Conservation (phyloP, 2,797 vertebrate species). For the Nyctibius grandis region DNA sequence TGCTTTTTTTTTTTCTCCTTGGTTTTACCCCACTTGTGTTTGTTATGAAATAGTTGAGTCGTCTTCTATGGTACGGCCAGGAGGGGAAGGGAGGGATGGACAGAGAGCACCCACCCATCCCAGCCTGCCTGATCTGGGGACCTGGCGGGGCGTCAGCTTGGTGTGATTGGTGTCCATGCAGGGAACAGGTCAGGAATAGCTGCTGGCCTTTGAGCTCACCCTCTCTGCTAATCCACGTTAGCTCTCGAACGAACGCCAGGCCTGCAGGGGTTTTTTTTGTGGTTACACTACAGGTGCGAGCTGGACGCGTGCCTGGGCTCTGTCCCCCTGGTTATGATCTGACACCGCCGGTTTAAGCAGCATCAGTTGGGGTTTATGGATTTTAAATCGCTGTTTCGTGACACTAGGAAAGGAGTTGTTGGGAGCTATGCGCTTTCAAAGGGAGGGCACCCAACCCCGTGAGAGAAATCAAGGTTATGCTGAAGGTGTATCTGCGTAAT, state of each 20-base stretch:
- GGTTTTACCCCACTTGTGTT: constrained; percentile 2
- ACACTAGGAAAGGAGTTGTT: background rate
- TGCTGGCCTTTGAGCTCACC: background rate
- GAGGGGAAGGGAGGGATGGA: background rate
- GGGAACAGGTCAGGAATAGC: background rate
- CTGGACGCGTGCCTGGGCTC: fast-evolving
- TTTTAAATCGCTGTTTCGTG: background rate
- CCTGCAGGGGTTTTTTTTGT: background rate
- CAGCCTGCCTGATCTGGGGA: background rate
- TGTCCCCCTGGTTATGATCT: background rate
- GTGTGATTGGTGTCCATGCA: background rate
- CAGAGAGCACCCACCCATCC: background rate
- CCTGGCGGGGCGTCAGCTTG: background rate
- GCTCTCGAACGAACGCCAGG: fast-evolving
- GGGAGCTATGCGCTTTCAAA: fast-evolving
- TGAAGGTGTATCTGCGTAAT: background rate
- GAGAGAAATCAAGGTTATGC: background rate
- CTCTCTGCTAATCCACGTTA: background rate
- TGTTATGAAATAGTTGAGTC: constrained; percentile 15
- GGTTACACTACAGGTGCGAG: background rate
- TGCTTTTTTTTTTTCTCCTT: background rate
- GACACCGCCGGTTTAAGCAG: background rate
- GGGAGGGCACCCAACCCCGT: background rate
- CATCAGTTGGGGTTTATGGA: background rate
- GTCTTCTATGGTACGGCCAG: background rate